These are phyloP conservation scores for Chlorops oryzae DNA, from an alignment of 1,140 invertebrate genomes.

Conservation along the genomic window DNA sequence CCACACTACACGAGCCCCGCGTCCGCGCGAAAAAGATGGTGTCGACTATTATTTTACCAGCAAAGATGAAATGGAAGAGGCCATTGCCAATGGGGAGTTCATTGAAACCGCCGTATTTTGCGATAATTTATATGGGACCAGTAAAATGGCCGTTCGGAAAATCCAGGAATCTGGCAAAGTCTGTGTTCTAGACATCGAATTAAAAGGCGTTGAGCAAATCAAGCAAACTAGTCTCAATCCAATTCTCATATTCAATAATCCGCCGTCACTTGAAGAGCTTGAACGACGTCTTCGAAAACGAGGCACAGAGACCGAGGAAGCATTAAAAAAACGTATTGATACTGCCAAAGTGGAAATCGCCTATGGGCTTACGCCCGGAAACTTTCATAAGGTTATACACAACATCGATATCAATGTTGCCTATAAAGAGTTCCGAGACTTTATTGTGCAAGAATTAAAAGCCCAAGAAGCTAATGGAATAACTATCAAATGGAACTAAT, in stretches of 20 bases:
- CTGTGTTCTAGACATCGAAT: constrained; percentile 93
- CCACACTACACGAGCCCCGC: constrained; percentile 74
- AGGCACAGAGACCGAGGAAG: constrained; percentile 86
- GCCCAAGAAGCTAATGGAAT: constrained; percentile 36
- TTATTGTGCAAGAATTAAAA: constrained; percentile 57
- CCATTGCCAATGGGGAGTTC: constrained; percentile 78
- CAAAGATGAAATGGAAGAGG: constrained; percentile 66
- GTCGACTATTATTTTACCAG: constrained; percentile 88
- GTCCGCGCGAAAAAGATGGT: constrained; percentile 68
- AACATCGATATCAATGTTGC: constrained; percentile 89
- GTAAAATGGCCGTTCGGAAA: constrained; percentile 79
- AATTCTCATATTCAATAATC: constrained; percentile 86
- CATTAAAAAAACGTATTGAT: constrained; percentile 66
- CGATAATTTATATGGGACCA: constrained; percentile 95
- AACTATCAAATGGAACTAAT: constrained; percentile 6
- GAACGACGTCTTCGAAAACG: constrained; percentile 70
- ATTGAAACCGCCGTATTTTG: constrained; percentile 89
- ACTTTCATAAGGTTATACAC: constrained; percentile 86
- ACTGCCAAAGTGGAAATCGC: constrained; percentile 72
- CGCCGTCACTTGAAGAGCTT: constrained; percentile 76
- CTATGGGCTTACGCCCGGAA: constrained; percentile 75
- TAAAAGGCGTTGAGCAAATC: constrained; percentile 91
- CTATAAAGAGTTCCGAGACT: constrained; percentile 71
- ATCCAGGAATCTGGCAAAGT: constrained; percentile 75
- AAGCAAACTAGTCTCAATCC: constrained; percentile 79